Percentiles rank a stretch among this genome's conserved stretches.
Evolutionary conservation across 2,888 invertebrate genomes (phyloP).

Genomic region (Strigamia transsilvanica): DNA sequence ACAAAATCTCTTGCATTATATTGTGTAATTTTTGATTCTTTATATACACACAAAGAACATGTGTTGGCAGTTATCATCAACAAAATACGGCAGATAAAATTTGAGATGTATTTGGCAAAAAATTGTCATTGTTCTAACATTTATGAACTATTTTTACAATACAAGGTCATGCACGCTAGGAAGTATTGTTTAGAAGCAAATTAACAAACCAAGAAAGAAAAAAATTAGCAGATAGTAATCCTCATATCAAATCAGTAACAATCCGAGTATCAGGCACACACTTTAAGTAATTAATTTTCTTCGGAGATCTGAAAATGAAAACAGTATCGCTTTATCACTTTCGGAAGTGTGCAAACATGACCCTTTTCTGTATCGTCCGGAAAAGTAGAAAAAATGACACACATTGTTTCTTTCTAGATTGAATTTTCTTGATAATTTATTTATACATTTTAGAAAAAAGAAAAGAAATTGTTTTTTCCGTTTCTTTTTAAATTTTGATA

Average conservation of each 20-base stretch:
- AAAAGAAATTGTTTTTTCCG: background rate
- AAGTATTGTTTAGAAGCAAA: background rate
- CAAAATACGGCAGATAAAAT: background rate
- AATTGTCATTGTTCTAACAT: background rate
- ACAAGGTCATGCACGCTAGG: background rate
- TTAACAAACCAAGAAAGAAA: background rate
- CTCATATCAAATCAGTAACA: conserved; percentile 18
- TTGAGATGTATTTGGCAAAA: background rate
- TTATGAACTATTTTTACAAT: background rate
- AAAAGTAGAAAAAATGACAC: background rate
- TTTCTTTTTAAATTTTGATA: background rate
- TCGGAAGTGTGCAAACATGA: background rate
- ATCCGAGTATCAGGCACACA: conserved; percentile 10
- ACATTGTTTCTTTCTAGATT: background rate
- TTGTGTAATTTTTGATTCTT: too few species aligned
- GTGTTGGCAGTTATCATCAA: background rate
- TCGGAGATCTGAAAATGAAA: conserved; percentile 39
- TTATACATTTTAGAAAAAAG: background rate
- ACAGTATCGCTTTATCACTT: background rate
- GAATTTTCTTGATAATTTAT: conserved; percentile 1
- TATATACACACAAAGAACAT: too few species aligned
- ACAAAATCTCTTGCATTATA: too few species aligned
- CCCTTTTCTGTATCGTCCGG: background rate
- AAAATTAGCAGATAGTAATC: background rate
- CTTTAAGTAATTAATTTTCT: background rate